Evolutionary conservation across 1,140 invertebrate genomes (phyloP), one percentile per base, ranked within the genome.

Genomic region (Vanessa tameamea): DNA sequence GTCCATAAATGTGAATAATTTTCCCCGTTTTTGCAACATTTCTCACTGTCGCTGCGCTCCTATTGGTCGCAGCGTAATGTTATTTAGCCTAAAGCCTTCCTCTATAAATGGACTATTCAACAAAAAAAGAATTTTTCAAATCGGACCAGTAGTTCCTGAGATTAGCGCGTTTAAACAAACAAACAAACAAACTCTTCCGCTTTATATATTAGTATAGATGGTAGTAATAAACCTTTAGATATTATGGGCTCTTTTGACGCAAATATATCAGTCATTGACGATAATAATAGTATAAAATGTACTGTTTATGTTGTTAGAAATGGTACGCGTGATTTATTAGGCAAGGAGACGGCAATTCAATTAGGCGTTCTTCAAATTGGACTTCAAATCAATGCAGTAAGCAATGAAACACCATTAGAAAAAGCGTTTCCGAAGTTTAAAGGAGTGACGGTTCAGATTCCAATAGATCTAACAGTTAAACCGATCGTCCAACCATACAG

Each of bases 261-360:
- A 14, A 15, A 74, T 2, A 11, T 77, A 80, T 14, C 26, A 76
- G 15, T 50, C 63, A 16, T 74, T 53, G 31, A 31, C 16, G n/a
- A n/a, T n/a, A 16, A 53, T 53, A 37, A 61, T 15, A 59, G 3
- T 43, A 12, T 71, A 65, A 51, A 14, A 43, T 8, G 8, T 70
- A 75, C 13, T 16, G n/a, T 81, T 26, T 80, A 76, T 64, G 73
- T 80, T 0, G 66, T 83, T 9, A 12, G 15, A 6, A 23, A 67
- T 43, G 83, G 83, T 1, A 68, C 80, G 0, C 70, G 80, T 66
- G 48, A 85, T 65, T 50, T 83, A 20, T 43, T 85, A 6, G 82
- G 83, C 12, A 78, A 78, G 69, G 51, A 68, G 12, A 76, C 78
- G 4, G 79, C 82, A 0, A 68, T 73, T 0, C 0, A 1, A 2